phyloP scores from a whole-genome alignment of 2,888 invertebrate species.

The Diarsia rubi region DNA sequence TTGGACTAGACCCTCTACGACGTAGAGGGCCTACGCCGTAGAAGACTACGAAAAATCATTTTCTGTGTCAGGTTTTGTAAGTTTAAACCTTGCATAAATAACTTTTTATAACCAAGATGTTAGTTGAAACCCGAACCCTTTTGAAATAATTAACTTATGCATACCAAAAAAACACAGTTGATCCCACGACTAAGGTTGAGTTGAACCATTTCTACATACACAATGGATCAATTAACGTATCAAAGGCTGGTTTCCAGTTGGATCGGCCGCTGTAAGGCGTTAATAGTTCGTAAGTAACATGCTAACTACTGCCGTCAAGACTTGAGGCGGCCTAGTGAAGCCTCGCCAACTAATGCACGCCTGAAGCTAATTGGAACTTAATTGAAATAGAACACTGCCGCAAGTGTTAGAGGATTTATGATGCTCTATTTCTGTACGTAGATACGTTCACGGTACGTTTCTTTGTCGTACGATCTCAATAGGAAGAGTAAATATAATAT shows the following conservation, averaged over 20 bases:
- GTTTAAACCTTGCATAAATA: constrained; percentile 1
- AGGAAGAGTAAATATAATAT: constrained; percentile 10
- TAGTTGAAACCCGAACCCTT: constrained; percentile 5
- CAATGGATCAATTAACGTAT: constrained; percentile 71
- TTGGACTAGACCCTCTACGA: constrained; percentile 21
- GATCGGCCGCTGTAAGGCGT: constrained; percentile 54
- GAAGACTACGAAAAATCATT: neutral
- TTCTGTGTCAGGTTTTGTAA: neutral
- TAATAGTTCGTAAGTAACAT: constrained; percentile 87
- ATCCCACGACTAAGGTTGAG: constrained; percentile 41
- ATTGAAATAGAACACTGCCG: constrained; percentile 72
- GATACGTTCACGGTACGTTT: constrained; percentile 42
- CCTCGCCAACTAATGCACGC: constrained; percentile 57
- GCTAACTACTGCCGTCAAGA: constrained; percentile 80
- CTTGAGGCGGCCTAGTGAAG: constrained; percentile 60
- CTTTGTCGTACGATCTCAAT: constrained; percentile 28
- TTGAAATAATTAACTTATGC: constrained; percentile 43
- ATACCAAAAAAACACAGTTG: constrained; percentile 41
- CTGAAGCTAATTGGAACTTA: constrained; percentile 70
- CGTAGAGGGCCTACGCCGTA: constrained; percentile 35
- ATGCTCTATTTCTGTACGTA: constrained; percentile 47
- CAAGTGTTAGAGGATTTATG: constrained; percentile 62
- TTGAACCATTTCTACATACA: constrained; percentile 55
- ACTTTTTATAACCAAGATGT: neutral
- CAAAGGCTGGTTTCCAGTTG: constrained; percentile 64